Percentiles rank a stretch among this genome's conserved stretches.
phyloP scores from a whole-genome alignment of 2,888 invertebrate genomes.

The Clusia tigrina region DNA sequence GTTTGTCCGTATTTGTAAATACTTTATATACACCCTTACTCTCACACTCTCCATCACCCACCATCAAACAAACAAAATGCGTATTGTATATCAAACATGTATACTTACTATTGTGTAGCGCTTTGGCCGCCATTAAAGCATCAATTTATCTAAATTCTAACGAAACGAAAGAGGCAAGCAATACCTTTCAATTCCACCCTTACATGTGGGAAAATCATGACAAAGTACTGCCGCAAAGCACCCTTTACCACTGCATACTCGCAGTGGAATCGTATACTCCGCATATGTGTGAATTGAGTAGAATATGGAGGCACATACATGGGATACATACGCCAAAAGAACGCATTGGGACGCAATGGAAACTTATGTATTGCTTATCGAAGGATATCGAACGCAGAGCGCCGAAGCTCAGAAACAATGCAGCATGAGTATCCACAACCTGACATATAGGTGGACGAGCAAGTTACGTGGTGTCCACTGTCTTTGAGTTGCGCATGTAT shows the following conservation, averaged over 20 bases:
- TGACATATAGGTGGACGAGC: background rate
- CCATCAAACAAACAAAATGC: too few relatives aligned
- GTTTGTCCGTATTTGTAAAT: conserved; percentile 17
- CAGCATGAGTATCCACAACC: background rate
- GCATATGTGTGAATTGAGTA: conserved; percentile 3
- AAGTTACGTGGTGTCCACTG: conserved; percentile 9
- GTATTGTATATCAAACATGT: background rate
- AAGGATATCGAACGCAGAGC: conserved; percentile 54
- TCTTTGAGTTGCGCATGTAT: background rate
- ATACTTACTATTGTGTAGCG: background rate
- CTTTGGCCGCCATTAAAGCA: conserved; percentile 46
- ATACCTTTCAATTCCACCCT: conserved; percentile 11
- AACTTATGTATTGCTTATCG: conserved; percentile 56
- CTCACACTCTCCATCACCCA: background rate
- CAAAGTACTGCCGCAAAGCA: background rate
- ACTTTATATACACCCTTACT: conserved; percentile 11
- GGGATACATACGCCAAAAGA: background rate
- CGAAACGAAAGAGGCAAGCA: conserved; percentile 26
- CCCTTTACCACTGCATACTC: conserved; percentile 4
- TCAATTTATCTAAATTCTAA: conserved; percentile 41
- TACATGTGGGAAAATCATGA: conserved; percentile 5
- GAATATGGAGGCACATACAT: conserved; percentile 8
- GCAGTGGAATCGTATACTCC: background rate
- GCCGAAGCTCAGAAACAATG: background rate
- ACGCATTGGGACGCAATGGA: conserved; percentile 11